Evolutionary conservation across 1,140 invertebrate genomes (phyloP), one percentile per base, ranked within the genome.

Genomic region (Apocrypta bakeri): DNA sequence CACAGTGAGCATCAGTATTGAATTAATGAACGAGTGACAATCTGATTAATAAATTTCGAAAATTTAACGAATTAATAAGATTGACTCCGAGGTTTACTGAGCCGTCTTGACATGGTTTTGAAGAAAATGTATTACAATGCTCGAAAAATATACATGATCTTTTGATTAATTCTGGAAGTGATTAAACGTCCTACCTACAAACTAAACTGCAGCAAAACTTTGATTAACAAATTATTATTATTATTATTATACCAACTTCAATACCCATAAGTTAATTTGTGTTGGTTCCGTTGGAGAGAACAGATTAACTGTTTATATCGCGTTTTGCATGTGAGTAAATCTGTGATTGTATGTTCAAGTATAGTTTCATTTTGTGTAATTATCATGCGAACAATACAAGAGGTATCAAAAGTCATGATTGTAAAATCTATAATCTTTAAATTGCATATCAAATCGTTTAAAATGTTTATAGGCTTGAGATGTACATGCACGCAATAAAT

Each of bases 251-350:
- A 33, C 27, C 27, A n/a, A n/a, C 29, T 64, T 27, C 56, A 72
- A 71, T 63, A 29, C 24, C 24, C 27, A 17, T 24, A 63, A 9
- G 7, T 79, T 71, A 27, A 82, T 75, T 66, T 76, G 27, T 40
- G 42, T 76, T 76, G 40, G 68, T 61, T 71, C 40, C 25, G 4
- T 72, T 72, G 17, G 61, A 11, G 27, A 33, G 27, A 71, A 8
- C 11, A 33, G 31, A 8, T 48, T 75, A 24, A 37, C 6, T 72
- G 71, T 81, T 74, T 76, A 12, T 63, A 71, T 64, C 61, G 31
- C 71, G 66, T 78, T 81, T 83, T 83, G 61, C 76, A 79, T 83
- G 82, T 64, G 63, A 64, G 81, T 83, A 64, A 79, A 83, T 79
- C 82, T 83, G 82, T 83, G 82, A 83, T 83, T 78, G 76, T 83